Percentiles rank a stretch among this genome's conserved stretches.
phyloP scores from a whole-genome alignment of 1,140 invertebrate species.

The Ooceraea biroi region DNA sequence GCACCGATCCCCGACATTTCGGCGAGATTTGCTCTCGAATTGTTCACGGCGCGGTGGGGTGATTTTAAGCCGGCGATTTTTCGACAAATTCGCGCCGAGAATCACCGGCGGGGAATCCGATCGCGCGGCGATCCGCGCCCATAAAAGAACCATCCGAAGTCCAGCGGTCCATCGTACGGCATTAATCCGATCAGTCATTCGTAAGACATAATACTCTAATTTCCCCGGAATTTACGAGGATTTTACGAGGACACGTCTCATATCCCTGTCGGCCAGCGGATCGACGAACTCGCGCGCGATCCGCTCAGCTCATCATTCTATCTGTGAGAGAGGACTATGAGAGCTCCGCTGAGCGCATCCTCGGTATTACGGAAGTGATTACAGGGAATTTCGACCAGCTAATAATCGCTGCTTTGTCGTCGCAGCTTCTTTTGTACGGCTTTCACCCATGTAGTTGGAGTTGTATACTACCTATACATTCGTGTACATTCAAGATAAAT shows the following conservation, averaged over 20 bases:
- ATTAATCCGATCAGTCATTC: conserved; percentile 40
- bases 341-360: neutral
- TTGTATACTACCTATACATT: too few species aligned
- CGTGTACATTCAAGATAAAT: too few species aligned
- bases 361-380: neutral
- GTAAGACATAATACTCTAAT: conserved; percentile 41
- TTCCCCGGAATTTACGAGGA: conserved; percentile 37
- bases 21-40: conserved; percentile 18
- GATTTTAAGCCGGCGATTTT: conserved; percentile 26
- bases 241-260: conserved; percentile 41
- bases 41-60: too few species aligned
- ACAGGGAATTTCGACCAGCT: neutral
- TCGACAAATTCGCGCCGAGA: conserved; percentile 12
- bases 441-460: neutral
- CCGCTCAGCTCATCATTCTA: conserved; percentile 8
- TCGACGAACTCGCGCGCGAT: neutral
- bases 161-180: conserved; percentile 2
- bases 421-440: too few species aligned
- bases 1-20: conserved; percentile 27
- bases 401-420: neutral
- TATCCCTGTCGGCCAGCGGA: neutral
- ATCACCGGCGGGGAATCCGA: neutral
- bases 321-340: too few species aligned
- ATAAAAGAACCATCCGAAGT: conserved; percentile 8
- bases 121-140: neutral